Evolutionary conservation across 2,888 invertebrate genomes (phyloP), one percentile per base, ranked within the genome.

Genomic region (Drosophila neonasuta): DNA sequence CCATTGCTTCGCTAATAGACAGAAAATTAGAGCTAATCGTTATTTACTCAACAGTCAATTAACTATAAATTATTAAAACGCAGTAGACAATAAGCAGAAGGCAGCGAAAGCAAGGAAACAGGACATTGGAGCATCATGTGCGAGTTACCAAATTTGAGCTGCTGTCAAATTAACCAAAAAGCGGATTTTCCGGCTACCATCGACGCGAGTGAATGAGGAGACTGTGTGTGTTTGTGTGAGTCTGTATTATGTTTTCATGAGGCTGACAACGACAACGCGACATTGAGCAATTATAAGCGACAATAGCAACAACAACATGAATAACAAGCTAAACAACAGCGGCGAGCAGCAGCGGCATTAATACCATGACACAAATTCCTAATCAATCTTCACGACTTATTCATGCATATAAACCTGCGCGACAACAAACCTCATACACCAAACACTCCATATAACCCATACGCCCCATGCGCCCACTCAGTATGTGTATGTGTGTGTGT

Each of bases 351-450:
- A 20, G 0, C 20, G 24, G 80, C 60, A 74, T 71, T 83, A 84
- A 80, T 80, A 60, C 80, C 81, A 80, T 68, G 75, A 80, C 72
- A 80, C 75, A 79, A 81, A 79, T 79, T 81, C 71, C 85, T 81
- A 81, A 81, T 81, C 80, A 81, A 85, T 81, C 80, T 85, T 81
- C 79, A 79, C 68, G 80, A 79, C 77, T 85, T 80, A 79, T 79
- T 85, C 82, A 82, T 77, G 81, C 80, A 79, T 66, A 68, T 61
- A 77, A 77, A 75, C 81, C 81, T 75, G 83, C 68, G 80, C 84
- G 83, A 73, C 76, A 85, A 76, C 65, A 66, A 75, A 59, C 58
- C 66, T 60, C 62, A 57, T 36, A 64, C 34, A 65, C 50, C 51
- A 29, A 24, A 39, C 61, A 50, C 55, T 54, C 46, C 56, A 50